A percentile compares a stretch with the other conserved stretches of the same genome.
Conservation (phyloP, 2,888 invertebrate species). For the Tachina lurida region DNA sequence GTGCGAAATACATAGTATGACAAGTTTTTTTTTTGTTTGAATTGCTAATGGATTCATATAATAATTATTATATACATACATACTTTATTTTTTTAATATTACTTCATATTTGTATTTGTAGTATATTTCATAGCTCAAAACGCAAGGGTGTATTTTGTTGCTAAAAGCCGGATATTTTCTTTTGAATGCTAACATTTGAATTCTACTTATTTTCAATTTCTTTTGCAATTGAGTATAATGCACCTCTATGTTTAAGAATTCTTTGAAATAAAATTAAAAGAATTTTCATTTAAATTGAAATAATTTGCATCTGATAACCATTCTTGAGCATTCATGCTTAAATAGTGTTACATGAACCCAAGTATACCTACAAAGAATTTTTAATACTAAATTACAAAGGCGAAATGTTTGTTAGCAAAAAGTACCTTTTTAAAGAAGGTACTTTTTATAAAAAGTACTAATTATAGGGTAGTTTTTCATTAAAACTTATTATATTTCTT, state of each 20-base stretch:
- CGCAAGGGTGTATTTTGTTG: constrained; percentile 19
- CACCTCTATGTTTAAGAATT: constrained; percentile 21
- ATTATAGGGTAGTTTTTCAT: no score
- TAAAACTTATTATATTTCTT: no score
- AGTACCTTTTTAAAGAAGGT: no score
- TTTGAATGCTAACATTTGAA: background rate
- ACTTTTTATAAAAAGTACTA: no score
- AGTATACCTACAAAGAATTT: no score
- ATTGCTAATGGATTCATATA: constrained; percentile 58
- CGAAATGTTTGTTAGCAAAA: no score
- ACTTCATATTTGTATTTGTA: background rate
- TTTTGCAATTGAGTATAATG: constrained; percentile 2
- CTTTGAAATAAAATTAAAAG: background rate
- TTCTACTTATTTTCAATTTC: background rate
- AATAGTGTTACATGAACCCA: no score
- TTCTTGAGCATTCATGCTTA: no score
- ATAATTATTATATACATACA: constrained; percentile 2
- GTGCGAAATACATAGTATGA: background rate
- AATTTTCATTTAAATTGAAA: background rate
- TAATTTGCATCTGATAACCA: background rate
- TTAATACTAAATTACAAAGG: no score
- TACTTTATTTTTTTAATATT: background rate
- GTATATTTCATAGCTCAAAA: background rate
- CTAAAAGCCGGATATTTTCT: background rate
- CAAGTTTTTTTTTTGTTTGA: constrained; percentile 14